These are phyloP conservation scores for Polylopha cassiicola DNA, from an alignment of 2,888 invertebrate species.

Conservation along the genomic window DNA sequence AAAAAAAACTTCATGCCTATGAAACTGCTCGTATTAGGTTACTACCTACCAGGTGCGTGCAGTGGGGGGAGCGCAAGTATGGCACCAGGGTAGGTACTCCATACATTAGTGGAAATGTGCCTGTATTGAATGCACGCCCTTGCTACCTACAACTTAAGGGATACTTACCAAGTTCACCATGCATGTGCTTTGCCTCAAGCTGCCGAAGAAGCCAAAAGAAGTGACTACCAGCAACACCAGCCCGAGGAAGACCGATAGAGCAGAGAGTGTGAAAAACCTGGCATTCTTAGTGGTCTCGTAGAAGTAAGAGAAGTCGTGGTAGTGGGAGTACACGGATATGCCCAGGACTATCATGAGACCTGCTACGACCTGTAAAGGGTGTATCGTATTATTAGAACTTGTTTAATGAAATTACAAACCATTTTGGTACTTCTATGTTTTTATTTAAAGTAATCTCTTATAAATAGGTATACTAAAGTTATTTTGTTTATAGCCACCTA, in stretches of 20 bases:
- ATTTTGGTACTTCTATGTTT: too few species aligned
- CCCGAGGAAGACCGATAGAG: conserved; percentile 85
- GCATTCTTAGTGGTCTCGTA: conserved; percentile 50
- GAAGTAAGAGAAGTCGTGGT: conserved; percentile 58
- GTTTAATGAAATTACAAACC: too few species aligned
- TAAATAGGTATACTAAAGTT: too few species aligned
- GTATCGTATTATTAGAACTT: too few species aligned
- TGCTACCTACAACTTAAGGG: not conserved
- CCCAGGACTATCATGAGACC: conserved; percentile 63
- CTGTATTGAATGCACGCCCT: not conserved
- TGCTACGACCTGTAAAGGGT: conserved; percentile 59
- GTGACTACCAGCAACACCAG: conserved; percentile 85
- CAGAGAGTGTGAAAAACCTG: conserved; percentile 83
- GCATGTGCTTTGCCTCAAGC: conserved; percentile 86
- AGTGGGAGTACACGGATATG: conserved; percentile 61
- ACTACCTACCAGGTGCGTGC: too few species aligned
- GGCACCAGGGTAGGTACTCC: too few species aligned
- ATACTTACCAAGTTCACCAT: conserved; percentile 78
- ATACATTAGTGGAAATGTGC: too few species aligned
- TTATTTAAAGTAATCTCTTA: too few species aligned
- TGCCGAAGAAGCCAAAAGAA: conserved; percentile 90
- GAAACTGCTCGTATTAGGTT: too few species aligned
- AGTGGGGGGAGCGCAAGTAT: too few species aligned
- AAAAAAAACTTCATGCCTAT: too few species aligned
- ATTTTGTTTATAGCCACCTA: too few species aligned